Conservation (phyloP, 2,888 invertebrate species). For the Nymphalis polychloros region DNA sequence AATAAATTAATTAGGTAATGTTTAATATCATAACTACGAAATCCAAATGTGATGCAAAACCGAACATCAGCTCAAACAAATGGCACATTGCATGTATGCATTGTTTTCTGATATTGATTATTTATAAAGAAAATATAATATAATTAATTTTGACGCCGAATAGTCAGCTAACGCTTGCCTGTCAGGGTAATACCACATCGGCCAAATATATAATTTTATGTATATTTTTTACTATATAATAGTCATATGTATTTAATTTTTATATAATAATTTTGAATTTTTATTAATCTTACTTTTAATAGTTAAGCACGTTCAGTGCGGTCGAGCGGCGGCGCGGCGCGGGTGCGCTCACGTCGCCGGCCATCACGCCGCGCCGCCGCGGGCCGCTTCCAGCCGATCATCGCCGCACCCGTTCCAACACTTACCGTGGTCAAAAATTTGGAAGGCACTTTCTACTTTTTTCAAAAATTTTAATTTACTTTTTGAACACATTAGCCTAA, state of each 20-base stretch:
- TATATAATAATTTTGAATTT: constrained; percentile 82
- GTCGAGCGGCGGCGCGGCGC: constrained; percentile 45
- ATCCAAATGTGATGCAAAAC: constrained; percentile 51
- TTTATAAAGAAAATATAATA: constrained; percentile 55
- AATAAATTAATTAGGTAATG: constrained; percentile 52
- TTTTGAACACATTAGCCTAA: constrained; percentile 90
- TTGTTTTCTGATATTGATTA: constrained; percentile 67
- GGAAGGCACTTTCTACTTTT: constrained; percentile 92
- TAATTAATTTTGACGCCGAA: constrained; percentile 77
- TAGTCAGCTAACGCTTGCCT: constrained; percentile 83
- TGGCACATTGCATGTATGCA: constrained; percentile 78
- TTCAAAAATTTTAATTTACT: constrained; percentile 80
- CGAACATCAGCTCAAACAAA: constrained; percentile 71
- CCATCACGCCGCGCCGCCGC: constrained; percentile 44
- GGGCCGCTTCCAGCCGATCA: constrained; percentile 53
- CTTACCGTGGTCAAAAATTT: constrained; percentile 83
- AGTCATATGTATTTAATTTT: constrained; percentile 80
- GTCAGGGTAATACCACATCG: constrained; percentile 88
- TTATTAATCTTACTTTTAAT: constrained; percentile 77
- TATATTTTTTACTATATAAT: constrained; percentile 80
- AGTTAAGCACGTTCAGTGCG: constrained; percentile 72
- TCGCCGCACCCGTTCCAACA: constrained; percentile 83
- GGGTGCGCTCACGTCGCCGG: constrained; percentile 19
- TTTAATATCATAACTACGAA: constrained; percentile 53
- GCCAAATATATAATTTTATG: constrained; percentile 79